Conservation (phyloP, 2,113 vertebrate genomes). For the Notothenia rossii region DNA sequence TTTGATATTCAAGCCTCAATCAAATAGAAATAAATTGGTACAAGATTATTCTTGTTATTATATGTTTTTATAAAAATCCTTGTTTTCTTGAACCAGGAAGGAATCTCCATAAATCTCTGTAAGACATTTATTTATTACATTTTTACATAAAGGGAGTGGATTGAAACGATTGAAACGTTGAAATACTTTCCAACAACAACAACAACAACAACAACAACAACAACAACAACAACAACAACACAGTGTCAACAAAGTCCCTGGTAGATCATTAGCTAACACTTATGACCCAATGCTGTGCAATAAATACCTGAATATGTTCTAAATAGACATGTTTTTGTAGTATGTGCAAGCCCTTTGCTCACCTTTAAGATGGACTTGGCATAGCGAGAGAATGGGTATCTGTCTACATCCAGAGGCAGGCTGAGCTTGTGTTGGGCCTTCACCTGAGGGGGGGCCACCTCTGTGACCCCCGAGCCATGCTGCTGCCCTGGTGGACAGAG, state of each 20-base stretch:
- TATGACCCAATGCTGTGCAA: neutral
- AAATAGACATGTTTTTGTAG: neutral
- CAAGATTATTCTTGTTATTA: neutral
- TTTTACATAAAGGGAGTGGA: neutral
- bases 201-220: no score
- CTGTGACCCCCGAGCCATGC: constrained; percentile 77
- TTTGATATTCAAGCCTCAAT: neutral
- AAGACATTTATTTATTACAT: neutral
- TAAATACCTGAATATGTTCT: neutral
- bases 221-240: neutral
- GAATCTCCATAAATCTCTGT: neutral
- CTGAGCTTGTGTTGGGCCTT: constrained; percentile 82
- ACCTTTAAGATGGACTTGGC: constrained; percentile 87
- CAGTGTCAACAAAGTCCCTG: no score
- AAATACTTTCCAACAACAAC: neutral
- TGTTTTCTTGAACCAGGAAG: neutral
- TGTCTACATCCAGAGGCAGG: constrained; percentile 86
- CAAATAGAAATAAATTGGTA: neutral
- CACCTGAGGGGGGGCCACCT: constrained; percentile 86
- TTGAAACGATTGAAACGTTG: neutral
- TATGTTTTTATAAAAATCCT: neutral
- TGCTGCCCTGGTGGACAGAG: constrained; percentile 69
- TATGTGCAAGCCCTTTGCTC: constrained; percentile 10
- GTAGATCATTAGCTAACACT: no score
- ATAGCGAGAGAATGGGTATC: constrained; percentile 89